These are phyloP conservation scores for Rhinella marina DNA, from an alignment of 2,797 vertebrate species.

Conservation along the genomic window DNA sequence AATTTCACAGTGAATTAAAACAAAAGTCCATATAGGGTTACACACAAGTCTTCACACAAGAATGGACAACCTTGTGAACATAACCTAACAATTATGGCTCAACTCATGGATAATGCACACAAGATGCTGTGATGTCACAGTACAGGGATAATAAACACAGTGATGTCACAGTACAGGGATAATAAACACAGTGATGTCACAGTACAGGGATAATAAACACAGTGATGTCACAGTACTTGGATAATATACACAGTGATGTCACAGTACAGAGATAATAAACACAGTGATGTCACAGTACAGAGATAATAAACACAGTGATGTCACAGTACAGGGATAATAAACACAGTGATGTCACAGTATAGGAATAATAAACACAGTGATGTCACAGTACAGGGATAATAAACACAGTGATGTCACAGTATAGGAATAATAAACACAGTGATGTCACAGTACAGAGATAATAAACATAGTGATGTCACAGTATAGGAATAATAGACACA, in stretches of 20 bases:
- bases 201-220: background rate
- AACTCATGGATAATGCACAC: no score
- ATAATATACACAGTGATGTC: background rate
- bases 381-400: background rate
- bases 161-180: no score
- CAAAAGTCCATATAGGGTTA: no score
- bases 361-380: background rate
- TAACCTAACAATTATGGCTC: no score
- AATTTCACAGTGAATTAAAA: no score
- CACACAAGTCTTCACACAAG: no score
- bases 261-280: background rate
- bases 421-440: background rate
- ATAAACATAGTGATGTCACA: background rate
- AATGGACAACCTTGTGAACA: no score
- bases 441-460: no score
- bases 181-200: background rate
- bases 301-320: background rate
- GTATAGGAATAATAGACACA: background rate
- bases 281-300: background rate
- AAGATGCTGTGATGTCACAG: no score
- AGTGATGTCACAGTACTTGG: background rate
- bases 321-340: background rate
- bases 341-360: background rate
- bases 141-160: no score
- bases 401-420: background rate